Percentiles rank a stretch among this genome's conserved stretches.
Conservation (phyloP, 2,113 vertebrate species). For the Hystrix brachyura region DNA sequence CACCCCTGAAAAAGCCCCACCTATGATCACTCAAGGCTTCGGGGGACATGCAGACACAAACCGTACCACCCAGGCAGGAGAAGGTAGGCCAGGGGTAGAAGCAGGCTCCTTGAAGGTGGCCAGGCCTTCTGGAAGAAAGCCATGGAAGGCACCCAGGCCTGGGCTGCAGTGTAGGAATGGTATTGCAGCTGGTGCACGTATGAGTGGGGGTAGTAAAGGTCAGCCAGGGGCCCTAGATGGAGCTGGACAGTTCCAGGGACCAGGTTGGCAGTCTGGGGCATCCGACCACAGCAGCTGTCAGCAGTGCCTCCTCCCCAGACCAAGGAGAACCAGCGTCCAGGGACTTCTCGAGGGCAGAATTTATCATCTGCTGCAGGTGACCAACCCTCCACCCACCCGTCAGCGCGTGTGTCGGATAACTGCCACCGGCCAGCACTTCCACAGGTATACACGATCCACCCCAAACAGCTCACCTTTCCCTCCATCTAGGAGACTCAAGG, state of each 20-base stretch:
- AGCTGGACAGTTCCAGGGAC: background rate
- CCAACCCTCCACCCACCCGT: background rate
- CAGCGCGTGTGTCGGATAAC: background rate
- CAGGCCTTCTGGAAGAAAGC: background rate
- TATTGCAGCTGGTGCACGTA: background rate
- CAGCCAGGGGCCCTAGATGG: background rate
- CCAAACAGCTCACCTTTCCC: background rate
- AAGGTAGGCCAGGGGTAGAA: background rate
- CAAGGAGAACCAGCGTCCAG: background rate
- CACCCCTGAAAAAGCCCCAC: too few relatives aligned
- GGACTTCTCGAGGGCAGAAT: background rate
- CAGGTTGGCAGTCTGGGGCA: background rate
- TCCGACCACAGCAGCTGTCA: background rate
- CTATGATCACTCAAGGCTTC: too few relatives aligned
- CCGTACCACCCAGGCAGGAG: background rate
- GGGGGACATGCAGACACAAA: too few relatives aligned
- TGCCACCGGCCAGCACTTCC: background rate
- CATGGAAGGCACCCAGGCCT: background rate
- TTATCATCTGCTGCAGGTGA: too few relatives aligned
- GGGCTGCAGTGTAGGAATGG: background rate
- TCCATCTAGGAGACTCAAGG: background rate
- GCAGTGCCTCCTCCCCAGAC: too few relatives aligned
- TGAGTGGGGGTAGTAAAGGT: accelerated
- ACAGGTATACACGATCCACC: background rate
- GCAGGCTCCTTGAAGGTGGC: background rate